Base-by-base conservation (phyloP, 1,140 invertebrate genomes). In the Lepidostoma basale region DNA sequence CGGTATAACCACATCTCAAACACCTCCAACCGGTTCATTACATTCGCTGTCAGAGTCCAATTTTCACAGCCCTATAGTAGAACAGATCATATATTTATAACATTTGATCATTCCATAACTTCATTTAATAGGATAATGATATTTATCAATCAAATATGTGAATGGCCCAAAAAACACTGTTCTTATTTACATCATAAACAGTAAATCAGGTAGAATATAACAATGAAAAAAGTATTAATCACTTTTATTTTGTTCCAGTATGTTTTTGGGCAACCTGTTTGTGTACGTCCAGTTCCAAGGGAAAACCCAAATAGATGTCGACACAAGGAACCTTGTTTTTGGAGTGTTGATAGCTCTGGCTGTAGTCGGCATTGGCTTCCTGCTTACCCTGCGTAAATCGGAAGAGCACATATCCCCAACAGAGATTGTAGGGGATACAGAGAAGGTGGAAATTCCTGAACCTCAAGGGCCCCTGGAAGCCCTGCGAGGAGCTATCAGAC, bases 221-320 rank as follows among this genome's bases (percentile, higher is more conserved):
- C n/a, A n/a, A n/a, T n/a, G n/a, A n/a, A n/a, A n/a, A n/a, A n/a
- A n/a, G n/a, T n/a, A n/a, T n/a, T n/a, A n/a, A n/a, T n/a, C n/a
- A n/a, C n/a, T 44, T n/a, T 8, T 4, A 3, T 30, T 56, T 30
- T 74, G 63, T 88, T 90, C 71, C 85, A 94, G 95, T 75, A 88
- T 97, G 80, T 91, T 98, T 76, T 88, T 94, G 74, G 96, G 97
- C 47, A 98, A 98, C 76, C 82, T 96, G 6, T 98, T 97, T 80
- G 95, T 98, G 8, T 97, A 89, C 79, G 93, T 95, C 76, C 88
- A 90, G 77, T 96, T 98, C 79, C 88, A 90, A 85, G 91, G 91
- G 49, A 85, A 89, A 79, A 78, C 85, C 0, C 81, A 84, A 12
- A 88, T 92, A 3, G 88, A 92, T 58, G 74, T 77, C 60, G 76